Evolutionary conservation across 1,140 invertebrate genomes (phyloP).

Genomic region (Nasonia longicornis): DNA sequence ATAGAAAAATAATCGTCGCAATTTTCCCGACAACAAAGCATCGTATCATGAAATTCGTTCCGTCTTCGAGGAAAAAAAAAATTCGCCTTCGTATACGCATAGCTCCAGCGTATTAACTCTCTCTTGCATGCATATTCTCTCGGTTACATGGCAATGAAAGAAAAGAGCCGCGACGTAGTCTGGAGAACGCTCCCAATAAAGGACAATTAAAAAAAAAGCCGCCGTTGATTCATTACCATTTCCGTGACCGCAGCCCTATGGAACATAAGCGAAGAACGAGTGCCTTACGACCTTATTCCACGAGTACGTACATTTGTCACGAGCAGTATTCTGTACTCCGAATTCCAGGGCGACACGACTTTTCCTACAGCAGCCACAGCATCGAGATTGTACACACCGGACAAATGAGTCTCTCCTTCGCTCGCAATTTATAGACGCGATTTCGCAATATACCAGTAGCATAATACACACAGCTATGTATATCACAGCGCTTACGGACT

Average conservation of each 20-base stretch:
- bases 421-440: slow-evolving; percentile 25
- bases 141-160: neutral
- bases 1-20: too few species aligned
- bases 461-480: neutral
- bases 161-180: neutral
- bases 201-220: slow-evolving; percentile 24
- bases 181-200: neutral
- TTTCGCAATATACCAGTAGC: slow-evolving; percentile 12
- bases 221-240: slow-evolving; percentile 20
- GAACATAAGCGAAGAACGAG: slow-evolving; percentile 7
- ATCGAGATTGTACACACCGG: neutral
- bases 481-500: neutral
- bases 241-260: neutral
- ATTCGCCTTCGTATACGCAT: too few species aligned
- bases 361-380: neutral
- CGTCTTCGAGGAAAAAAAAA: too few species aligned
- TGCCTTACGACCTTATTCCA: slow-evolving; percentile 1
- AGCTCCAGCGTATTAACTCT: neutral
- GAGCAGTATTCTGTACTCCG: neutral
- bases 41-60: too few species aligned
- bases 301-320: neutral
- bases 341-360: neutral
- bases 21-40: too few species aligned
- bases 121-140: neutral
- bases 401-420: slow-evolving; percentile 29